Evolutionary conservation across 2,113 vertebrate genomes (phyloP).

Genomic region (Apistogramma diplotaenia): DNA sequence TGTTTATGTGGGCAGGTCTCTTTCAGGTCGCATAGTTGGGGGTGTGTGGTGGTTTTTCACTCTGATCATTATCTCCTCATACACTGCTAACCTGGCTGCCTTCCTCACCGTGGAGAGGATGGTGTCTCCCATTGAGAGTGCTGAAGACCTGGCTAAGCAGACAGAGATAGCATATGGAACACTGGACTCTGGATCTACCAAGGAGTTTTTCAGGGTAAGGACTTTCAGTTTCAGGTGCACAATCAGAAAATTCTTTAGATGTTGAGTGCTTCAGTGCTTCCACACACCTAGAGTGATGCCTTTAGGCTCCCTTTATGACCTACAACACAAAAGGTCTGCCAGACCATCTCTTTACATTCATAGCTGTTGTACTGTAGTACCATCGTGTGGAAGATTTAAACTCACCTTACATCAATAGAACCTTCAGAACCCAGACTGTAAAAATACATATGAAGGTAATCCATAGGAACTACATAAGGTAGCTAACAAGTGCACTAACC

Average conservation of each 20-base stretch:
- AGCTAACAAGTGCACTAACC: no score
- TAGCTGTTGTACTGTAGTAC: no score
- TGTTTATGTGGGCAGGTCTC: conserved; percentile 76
- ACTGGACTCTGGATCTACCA: conserved; percentile 96
- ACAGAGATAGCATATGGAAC: conserved; percentile 97
- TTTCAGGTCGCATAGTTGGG: conserved; percentile 97
- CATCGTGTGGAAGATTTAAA: no score
- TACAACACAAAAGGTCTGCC: no score
- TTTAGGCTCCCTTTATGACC: no score
- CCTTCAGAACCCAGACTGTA: no score
- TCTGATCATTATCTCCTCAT: conserved; percentile 98
- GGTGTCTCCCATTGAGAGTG: conserved; percentile 97
- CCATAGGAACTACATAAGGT: no score
- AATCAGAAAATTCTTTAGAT: neutral
- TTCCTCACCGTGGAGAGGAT: conserved; percentile 98
- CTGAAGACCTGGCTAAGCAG: conserved; percentile 96
- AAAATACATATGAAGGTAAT: no score
- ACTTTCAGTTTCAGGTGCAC: neutral
- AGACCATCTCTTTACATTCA: no score
- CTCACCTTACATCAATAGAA: no score
- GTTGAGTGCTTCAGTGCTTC: neutral
- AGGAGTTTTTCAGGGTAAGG: conserved; percentile 98
- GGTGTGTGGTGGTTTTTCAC: conserved; percentile 99
- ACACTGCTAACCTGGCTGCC: conserved; percentile 98
- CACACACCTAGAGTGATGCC: neutral